These are phyloP conservation scores for Anoplopoma fimbria DNA, from an alignment of 2,113 vertebrate species.

Conservation along the genomic window DNA sequence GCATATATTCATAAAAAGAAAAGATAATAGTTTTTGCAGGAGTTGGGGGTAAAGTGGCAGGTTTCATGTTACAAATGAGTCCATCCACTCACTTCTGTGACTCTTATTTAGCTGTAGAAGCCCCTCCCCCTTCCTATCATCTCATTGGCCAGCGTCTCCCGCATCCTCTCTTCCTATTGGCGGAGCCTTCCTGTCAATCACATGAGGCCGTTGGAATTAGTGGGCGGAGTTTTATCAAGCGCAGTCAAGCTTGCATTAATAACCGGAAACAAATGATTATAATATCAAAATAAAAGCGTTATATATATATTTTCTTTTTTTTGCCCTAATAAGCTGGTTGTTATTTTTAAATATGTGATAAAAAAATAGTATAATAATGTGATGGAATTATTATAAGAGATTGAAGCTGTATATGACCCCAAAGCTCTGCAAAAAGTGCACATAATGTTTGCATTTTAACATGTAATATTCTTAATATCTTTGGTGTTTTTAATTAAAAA, in stretches of 20 bases:
- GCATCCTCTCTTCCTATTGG: slow-evolving; percentile 53
- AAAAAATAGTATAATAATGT: too few relatives aligned
- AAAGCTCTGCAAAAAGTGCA: too few relatives aligned
- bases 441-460: too few relatives aligned
- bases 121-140: slow-evolving; percentile 7
- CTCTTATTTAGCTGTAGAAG: slow-evolving; percentile 13
- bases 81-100: neutral
- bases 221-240: too few relatives aligned
- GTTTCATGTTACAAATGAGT: slow-evolving; percentile 40
- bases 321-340: too few relatives aligned
- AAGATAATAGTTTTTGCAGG: neutral
- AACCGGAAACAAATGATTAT: neutral
- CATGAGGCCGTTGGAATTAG: neutral
- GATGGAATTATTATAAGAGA: too few relatives aligned
- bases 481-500: too few relatives aligned
- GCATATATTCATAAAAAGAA: neutral
- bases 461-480: too few relatives aligned
- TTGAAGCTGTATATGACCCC: too few relatives aligned
- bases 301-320: too few relatives aligned
- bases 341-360: too few relatives aligned
- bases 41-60: slow-evolving; percentile 15
- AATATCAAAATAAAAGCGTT: neutral
- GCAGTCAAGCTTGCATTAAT: neutral
- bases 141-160: slow-evolving; percentile 54
- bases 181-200: slow-evolving; percentile 54